A percentile compares a stretch with the other conserved stretches of the same genome.
Evolutionary conservation across 2,888 invertebrate species (phyloP).

Genomic region (Drosophila mettleri): DNA sequence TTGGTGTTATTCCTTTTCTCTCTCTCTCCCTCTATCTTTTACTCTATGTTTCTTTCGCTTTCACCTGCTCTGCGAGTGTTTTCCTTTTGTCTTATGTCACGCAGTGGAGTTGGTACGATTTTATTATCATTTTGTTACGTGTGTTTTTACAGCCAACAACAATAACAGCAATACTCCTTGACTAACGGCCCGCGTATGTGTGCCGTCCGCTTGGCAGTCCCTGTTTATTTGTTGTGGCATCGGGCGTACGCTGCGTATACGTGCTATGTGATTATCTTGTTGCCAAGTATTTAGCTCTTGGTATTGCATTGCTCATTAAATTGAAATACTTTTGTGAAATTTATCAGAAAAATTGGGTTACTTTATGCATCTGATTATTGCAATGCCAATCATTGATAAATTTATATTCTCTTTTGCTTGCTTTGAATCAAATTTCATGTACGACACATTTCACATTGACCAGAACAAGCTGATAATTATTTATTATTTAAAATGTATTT

Average conservation of each 20-base stretch:
- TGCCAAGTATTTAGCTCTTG: slow-evolving; percentile 27
- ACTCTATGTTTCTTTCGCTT: no score
- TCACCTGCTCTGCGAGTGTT: background rate
- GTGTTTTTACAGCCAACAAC: slow-evolving; percentile 71
- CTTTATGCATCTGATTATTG: slow-evolving; percentile 22
- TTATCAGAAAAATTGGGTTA: slow-evolving; percentile 54
- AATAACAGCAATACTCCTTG: slow-evolving; percentile 38
- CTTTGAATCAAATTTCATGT: background rate
- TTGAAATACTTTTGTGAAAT: slow-evolving; percentile 65
- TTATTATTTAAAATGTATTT: slow-evolving; percentile 39
- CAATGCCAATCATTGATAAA: slow-evolving; percentile 33
- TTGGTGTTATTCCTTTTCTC: background rate
- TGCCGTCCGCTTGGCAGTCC: background rate
- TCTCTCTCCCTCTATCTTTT: background rate
- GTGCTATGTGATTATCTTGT: slow-evolving; percentile 74
- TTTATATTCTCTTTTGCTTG: background rate
- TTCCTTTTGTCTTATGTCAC: slow-evolving; percentile 68
- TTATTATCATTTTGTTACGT: slow-evolving; percentile 81
- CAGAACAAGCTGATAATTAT: background rate
- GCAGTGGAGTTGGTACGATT: slow-evolving; percentile 68
- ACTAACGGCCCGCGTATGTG: slow-evolving; percentile 9
- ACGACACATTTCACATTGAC: background rate
- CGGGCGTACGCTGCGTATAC: slow-evolving; percentile 60
- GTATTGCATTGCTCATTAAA: slow-evolving; percentile 40
- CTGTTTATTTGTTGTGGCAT: slow-evolving; percentile 31